A percentile compares a stretch with the other conserved stretches of the same genome.
These are phyloP conservation scores for Mustela lutreola DNA, from an alignment of 2,113 vertebrate genomes.

Conservation along the genomic window DNA sequence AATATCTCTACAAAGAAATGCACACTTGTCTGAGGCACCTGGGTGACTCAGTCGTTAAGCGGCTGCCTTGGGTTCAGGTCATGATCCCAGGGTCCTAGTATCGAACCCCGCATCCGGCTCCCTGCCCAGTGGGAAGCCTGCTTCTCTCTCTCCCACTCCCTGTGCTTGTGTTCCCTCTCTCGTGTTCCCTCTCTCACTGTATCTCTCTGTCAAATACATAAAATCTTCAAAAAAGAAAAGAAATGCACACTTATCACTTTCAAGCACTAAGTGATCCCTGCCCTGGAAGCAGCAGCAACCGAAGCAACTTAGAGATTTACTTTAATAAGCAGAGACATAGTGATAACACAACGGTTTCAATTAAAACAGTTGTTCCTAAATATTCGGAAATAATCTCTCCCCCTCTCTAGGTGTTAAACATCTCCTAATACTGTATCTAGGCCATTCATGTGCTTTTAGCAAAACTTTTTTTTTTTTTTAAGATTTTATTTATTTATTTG, in stretches of 20 bases:
- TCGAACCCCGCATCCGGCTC: no score
- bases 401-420: neutral
- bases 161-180: no score
- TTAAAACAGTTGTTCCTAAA: slow-evolving; percentile 24
- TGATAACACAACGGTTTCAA: slow-evolving; percentile 49
- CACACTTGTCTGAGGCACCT: neutral
- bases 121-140: no score
- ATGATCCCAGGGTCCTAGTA: no score
- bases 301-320: slow-evolving; percentile 8
- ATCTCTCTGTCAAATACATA: no score
- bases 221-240: neutral
- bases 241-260: slow-evolving; percentile 23
- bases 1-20: slow-evolving; percentile 24
- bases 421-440: neutral
- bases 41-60: no score
- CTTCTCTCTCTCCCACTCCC: no score
- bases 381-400: neutral
- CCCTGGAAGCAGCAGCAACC: neutral
- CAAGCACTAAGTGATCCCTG: neutral
- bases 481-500: no score
- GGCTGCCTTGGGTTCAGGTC: no score
- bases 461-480: no score
- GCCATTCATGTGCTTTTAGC: slow-evolving; percentile 53
- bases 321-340: neutral
- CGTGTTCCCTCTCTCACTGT: no score